Conservation (phyloP, 2,888 invertebrate species). For the Watsonalla cultraria region DNA sequence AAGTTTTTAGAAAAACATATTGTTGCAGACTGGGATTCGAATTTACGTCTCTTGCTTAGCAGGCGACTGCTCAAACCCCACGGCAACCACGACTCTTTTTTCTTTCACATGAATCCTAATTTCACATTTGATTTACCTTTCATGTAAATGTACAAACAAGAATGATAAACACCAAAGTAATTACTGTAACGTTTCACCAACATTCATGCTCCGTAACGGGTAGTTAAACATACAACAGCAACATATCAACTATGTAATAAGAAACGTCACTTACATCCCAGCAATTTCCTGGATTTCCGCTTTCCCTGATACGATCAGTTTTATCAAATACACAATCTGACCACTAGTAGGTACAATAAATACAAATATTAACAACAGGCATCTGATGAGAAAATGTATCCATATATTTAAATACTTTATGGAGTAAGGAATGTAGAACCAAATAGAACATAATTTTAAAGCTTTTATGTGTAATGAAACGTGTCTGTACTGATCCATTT, state of each 20-base stretch:
- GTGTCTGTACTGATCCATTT: slow-evolving; percentile 31
- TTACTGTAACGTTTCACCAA: too few species aligned
- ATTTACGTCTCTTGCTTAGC: too few species aligned
- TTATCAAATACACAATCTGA: slow-evolving; percentile 37
- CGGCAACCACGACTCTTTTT: too few species aligned
- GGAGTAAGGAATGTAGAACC: slow-evolving; percentile 41
- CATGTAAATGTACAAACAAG: too few species aligned
- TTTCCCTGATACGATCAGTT: slow-evolving; percentile 30
- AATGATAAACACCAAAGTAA: too few species aligned
- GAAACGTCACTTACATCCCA: slow-evolving; percentile 37
- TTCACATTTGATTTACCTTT: too few species aligned
- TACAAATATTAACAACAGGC: slow-evolving; percentile 24
- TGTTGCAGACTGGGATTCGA: too few species aligned
- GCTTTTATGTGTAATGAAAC: slow-evolving; percentile 36
- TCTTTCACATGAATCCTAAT: too few species aligned
- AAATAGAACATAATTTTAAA: slow-evolving; percentile 37
- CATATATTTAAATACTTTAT: slow-evolving; percentile 33
- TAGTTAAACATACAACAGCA: not conserved
- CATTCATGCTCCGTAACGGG: not conserved
- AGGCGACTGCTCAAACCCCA: too few species aligned
- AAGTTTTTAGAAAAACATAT: too few species aligned
- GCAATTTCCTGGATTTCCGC: slow-evolving; percentile 42
- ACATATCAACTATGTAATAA: slow-evolving; percentile 5
- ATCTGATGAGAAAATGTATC: slow-evolving; percentile 22
- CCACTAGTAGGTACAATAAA: slow-evolving; percentile 35